Base-by-base conservation (phyloP, 2,888 invertebrate genomes). In the Allacma fusca region DNA sequence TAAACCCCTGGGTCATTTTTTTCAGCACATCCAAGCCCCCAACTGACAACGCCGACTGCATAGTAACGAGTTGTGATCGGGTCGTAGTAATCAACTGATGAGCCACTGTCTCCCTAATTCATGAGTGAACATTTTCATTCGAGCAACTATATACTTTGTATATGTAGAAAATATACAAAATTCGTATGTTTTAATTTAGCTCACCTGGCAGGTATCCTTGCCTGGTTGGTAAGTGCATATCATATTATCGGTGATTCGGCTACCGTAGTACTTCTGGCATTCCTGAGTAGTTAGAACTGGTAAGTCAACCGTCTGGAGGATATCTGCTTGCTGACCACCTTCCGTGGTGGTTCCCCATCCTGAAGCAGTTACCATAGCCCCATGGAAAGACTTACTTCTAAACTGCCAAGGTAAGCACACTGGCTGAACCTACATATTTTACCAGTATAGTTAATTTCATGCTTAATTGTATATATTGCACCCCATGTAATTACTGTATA, bases 11-110 rank as follows among this genome's bases (percentile, higher is more conserved):
- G 80, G 59, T 79, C 77, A 24, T 78, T 75, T 13, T 29, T 65
- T n/a, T 78, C 78, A 23, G 82, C 83, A 78, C 83, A 80, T 16
- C 77, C 79, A 24, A 79, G 23, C 12, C 79, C 80, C 79, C 79
- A 83, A 16, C 80, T 80, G 2, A 82, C 82, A 16, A 83, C 79
- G 4, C 82, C 83, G 43, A 83, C 73, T n/a, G 78, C 77, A 62
- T 50, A 80, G 72, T 81, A 81, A 1, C 75, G 72, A 2, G 78
- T 79, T 57, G 71, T 81, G 0, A 29, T 50, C 1, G 77, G 77
- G 23, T 81, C 78, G 59, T 78, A 75, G 59, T 78, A 81, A 74
- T 83, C 82, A 57, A 83, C 80, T 2, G 80, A 80, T 9, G 81
- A 80, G 40, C 83, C 83, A 40, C 81, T 82, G 65, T 83, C 83